These are phyloP conservation scores for Myrmecobius fasciatus DNA, from an alignment of 2,113 vertebrate species.

Conservation along the genomic window DNA sequence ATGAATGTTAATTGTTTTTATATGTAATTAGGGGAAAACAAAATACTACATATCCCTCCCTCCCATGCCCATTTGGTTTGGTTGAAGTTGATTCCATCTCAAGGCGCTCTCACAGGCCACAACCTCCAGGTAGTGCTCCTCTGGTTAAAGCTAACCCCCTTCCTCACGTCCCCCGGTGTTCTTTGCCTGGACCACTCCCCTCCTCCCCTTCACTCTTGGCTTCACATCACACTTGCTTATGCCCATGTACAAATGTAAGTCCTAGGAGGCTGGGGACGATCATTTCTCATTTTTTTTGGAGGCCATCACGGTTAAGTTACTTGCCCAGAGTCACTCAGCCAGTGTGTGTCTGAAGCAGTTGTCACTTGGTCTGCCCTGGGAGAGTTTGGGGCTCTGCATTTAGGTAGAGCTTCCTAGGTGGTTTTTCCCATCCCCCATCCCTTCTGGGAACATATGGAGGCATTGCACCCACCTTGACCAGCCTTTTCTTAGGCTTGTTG, in stretches of 20 bases:
- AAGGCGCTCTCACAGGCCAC: background rate
- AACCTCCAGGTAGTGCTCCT: background rate
- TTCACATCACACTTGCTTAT: background rate
- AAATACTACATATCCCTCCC: background rate
- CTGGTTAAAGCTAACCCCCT: background rate
- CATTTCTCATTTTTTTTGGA: background rate
- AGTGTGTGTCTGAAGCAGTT: no score
- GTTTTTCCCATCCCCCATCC: background rate
- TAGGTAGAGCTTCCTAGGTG: background rate
- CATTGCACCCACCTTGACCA: no score
- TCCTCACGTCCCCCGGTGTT: background rate
- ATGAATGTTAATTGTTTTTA: no score
- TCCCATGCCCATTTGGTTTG: background rate
- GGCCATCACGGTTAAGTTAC: no score
- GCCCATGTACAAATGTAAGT: background rate
- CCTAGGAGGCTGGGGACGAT: background rate
- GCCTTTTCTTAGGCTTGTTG: background rate
- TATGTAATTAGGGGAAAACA: no score
- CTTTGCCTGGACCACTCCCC: background rate
- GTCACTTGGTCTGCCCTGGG: no score
- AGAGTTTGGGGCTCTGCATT: no score
- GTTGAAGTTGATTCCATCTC: background rate
- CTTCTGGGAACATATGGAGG: no score
- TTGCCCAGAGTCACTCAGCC: no score
- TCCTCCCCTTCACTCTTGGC: background rate